Conservation (phyloP, 2,797 vertebrate genomes). For the Hirundo rustica region DNA sequence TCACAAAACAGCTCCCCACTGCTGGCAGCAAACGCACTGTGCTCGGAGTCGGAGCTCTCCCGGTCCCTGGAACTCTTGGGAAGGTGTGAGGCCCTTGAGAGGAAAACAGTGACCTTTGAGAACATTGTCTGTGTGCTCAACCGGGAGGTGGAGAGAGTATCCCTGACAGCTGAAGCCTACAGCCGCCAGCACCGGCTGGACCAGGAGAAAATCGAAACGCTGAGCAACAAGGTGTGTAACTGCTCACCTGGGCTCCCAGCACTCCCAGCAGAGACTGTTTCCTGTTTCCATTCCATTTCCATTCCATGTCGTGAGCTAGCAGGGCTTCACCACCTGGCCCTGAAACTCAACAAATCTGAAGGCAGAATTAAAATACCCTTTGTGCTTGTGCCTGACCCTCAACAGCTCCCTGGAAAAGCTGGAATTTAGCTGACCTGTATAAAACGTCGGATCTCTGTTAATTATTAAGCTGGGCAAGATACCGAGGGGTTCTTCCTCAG, state of each 20-base stretch:
- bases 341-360: not conserved
- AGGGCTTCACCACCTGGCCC: not conserved
- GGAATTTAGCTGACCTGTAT: not conserved
- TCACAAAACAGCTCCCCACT: constrained; percentile 73
- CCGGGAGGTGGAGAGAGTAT: constrained; percentile 90
- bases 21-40: constrained; percentile 68
- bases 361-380: not conserved
- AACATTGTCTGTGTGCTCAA: constrained; percentile 95
- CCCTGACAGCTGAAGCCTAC: constrained; percentile 84
- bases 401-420: not conserved
- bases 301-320: not conserved
- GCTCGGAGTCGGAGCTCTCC: not conserved
- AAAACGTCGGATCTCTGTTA: not conserved
- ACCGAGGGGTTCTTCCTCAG: not conserved
- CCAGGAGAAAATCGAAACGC: constrained; percentile 89
- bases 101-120: constrained; percentile 88
- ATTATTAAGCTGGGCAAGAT: not conserved
- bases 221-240: constrained; percentile 85
- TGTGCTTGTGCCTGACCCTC: not conserved
- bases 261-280: not conserved
- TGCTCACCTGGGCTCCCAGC: not conserved
- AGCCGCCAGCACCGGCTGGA: constrained; percentile 88
- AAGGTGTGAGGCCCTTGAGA: constrained; percentile 85
- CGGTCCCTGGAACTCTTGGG: constrained; percentile 79
- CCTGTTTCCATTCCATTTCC: not conserved